These are phyloP conservation scores for Drosophila fulvimacula DNA, from an alignment of 2,888 invertebrate genomes.

Conservation along the genomic window DNA sequence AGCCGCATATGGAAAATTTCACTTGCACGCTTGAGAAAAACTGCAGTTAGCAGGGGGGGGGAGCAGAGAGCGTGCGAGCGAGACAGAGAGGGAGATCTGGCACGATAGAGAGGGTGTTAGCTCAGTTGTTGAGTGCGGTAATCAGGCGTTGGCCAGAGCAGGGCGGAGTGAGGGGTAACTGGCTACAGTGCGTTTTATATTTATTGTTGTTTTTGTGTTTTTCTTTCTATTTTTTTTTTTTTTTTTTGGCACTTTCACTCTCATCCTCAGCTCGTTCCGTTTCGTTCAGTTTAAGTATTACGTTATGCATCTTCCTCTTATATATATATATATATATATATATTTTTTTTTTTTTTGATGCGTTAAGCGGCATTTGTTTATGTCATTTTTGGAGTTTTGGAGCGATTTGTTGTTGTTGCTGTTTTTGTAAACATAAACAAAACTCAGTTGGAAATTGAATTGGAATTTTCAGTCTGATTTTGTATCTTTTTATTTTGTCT, in stretches of 20 bases:
- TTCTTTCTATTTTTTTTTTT: slow-evolving; percentile 16
- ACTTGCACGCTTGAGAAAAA: slow-evolving; percentile 78
- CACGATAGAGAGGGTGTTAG: slow-evolving; percentile 8
- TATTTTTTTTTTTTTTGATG: slow-evolving; percentile 9
- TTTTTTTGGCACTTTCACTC: slow-evolving; percentile 76
- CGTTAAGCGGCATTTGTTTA: slow-evolving; percentile 67
- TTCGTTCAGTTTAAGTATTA: slow-evolving; percentile 62
- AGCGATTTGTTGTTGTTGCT: slow-evolving; percentile 36
- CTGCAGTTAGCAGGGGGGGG: slow-evolving; percentile 45
- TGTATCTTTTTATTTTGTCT: slow-evolving; percentile 19
- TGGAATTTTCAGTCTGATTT: slow-evolving; percentile 1
- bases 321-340: too few species aligned
- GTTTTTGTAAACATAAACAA: slow-evolving; percentile 56
- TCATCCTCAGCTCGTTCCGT: slow-evolving; percentile 60
- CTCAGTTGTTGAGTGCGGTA: slow-evolving; percentile 65
- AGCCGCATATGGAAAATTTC: slow-evolving; percentile 77
- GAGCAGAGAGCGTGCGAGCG: neutral
- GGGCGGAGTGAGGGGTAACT: neutral
- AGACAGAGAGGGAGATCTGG: neutral
- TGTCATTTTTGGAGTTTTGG: slow-evolving; percentile 46
- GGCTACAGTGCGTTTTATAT: slow-evolving; percentile 69
- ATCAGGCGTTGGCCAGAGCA: slow-evolving; percentile 47
- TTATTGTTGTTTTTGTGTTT: slow-evolving; percentile 56
- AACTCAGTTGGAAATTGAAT: slow-evolving; percentile 33
- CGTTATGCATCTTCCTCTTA: slow-evolving; percentile 55